Base-by-base conservation (phyloP, 2,888 invertebrate species). In the Pollenia labialis region DNA sequence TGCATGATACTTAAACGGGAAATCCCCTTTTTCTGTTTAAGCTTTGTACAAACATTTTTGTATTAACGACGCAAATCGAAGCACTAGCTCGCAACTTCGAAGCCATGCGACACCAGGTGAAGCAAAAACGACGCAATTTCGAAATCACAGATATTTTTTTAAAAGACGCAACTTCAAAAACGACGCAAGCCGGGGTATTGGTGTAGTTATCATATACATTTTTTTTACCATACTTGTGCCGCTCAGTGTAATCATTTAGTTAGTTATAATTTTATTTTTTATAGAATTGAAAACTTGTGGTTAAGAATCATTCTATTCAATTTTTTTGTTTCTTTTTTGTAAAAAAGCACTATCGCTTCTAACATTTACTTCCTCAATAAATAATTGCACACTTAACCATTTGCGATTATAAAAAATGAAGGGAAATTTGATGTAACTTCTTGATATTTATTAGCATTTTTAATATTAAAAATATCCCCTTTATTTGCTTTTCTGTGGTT, bases 301-400 rank as follows among this genome's bases (percentile, higher is more conserved):
- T 56, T 72, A 14, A 40, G n/a, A 76, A 44, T 32, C 44, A 12
- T 44, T 54, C n/a, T n/a, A 1, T 71, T 32, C 4, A 3, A 23
- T 23, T 58, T 58, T 58, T 14, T 32, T 32, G 4, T 32, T 4
- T 16, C 10, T 16, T 52, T 16, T 52, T 8, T 32, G 3, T 2
- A 32, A 32, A 32, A 12, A 54, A 2, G 10, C 7, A 18, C 64
- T 23, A 23, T 64, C 23, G 18, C 48, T 56, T 66, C 56, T 16
- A 23, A 48, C 60, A 62, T 50, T 71, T 52, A 71, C 18, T 79
- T 68, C 69, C 79, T 69, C 79, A 14, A 58, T 10, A 60, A 9
- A 14, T 66, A 42, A 69, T 79, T 69, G 23, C 8, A 11, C 12
- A 68, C 46, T 68, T 42, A 58, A 50, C 54, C 50, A 79, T n/a